phyloP scores from a whole-genome alignment of 2,113 vertebrate genomes.

The Trogon melanurus region DNA sequence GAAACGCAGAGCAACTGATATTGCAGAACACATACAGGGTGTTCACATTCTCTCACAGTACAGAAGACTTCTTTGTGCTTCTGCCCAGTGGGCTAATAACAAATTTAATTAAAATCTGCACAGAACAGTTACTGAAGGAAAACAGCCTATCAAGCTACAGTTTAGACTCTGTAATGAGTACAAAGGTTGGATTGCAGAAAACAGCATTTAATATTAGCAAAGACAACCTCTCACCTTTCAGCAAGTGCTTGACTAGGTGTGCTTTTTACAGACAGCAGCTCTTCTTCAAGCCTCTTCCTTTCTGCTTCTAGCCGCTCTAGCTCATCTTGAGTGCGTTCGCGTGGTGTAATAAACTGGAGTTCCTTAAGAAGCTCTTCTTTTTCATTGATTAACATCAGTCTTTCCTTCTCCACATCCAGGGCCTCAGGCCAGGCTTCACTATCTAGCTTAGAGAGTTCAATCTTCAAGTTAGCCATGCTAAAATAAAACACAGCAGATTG shows the following conservation, averaged over 20 bases:
- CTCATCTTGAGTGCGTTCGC: constrained; percentile 77
- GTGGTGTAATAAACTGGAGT: constrained; percentile 82
- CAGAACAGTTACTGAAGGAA: background rate
- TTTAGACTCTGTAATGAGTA: background rate
- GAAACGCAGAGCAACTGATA: background rate
- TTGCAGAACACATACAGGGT: background rate
- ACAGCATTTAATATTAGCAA: background rate
- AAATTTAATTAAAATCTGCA: constrained; percentile 35
- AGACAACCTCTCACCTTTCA: constrained; percentile 73
- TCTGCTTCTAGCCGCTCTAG: constrained; percentile 79
- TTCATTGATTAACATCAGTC: constrained; percentile 83
- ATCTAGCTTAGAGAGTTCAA: constrained; percentile 85
- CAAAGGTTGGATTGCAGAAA: background rate
- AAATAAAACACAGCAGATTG: constrained; percentile 14
- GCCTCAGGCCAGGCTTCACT: constrained; percentile 83
- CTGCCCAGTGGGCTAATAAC: constrained; percentile 51
- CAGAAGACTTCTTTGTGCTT: background rate
- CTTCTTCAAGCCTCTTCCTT: constrained; percentile 81
- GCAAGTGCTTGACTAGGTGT: constrained; percentile 80
- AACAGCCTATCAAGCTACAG: background rate
- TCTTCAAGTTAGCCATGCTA: constrained; percentile 88
- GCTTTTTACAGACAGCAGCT: constrained; percentile 75
- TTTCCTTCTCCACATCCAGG: constrained; percentile 84
- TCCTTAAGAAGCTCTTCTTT: constrained; percentile 88
- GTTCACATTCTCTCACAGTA: background rate